Conservation (phyloP, 2,888 invertebrate species). For the Hyppa rectilinea region DNA sequence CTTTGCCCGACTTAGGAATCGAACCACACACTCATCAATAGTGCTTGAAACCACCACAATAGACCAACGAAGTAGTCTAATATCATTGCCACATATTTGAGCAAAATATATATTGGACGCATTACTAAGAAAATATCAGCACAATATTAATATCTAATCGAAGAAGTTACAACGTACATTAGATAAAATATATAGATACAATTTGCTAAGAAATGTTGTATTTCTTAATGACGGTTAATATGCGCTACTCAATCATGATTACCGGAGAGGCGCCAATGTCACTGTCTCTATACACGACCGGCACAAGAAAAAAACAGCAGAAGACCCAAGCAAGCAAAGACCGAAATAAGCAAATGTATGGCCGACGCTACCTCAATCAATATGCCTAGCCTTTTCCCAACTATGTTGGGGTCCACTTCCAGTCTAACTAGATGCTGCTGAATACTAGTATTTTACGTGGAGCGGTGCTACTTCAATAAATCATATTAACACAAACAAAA, state of each 20-base stretch:
- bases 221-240: slow-evolving; percentile 41
- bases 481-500: too few relatives aligned
- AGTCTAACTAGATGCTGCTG: too few relatives aligned
- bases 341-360: not conserved
- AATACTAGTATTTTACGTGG: too few relatives aligned
- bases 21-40: too few relatives aligned
- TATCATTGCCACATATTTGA: too few relatives aligned
- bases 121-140: not conserved
- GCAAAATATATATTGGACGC: not conserved
- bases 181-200: not conserved
- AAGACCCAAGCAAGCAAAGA: slow-evolving; percentile 7
- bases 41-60: too few relatives aligned
- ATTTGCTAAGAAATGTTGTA: slow-evolving; percentile 16
- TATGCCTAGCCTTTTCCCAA: too few relatives aligned
- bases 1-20: too few relatives aligned
- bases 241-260: slow-evolving; percentile 54
- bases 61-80: too few relatives aligned
- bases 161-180: not conserved
- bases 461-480: too few relatives aligned
- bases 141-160: not conserved
- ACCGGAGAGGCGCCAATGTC: slow-evolving; percentile 56
- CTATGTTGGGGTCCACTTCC: too few relatives aligned
- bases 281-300: slow-evolving; percentile 21
- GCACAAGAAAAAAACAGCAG: slow-evolving; percentile 1
- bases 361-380: not conserved